phyloP scores from a whole-genome alignment of 2,888 invertebrate genomes.

The Camponotus fellah region DNA sequence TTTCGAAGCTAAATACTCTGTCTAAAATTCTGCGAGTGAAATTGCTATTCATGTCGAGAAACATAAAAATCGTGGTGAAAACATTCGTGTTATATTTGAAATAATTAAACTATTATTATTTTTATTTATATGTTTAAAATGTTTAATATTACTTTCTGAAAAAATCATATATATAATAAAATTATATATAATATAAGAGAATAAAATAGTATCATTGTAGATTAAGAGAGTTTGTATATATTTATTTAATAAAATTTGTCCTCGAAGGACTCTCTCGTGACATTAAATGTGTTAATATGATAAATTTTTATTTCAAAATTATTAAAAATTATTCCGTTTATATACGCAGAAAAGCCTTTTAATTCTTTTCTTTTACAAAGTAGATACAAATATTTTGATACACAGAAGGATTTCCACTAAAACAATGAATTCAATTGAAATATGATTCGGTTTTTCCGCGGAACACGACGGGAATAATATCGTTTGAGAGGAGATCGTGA shows the following conservation, averaged over 20 bases:
- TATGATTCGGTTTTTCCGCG: slow-evolving; percentile 20
- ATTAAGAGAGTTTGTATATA: background rate
- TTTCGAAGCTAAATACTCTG: slow-evolving; percentile 34
- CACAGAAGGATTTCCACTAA: background rate
- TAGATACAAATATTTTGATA: background rate
- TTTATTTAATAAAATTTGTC: background rate
- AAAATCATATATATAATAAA: background rate
- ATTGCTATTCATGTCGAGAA: slow-evolving; percentile 28
- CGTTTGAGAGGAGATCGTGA: slow-evolving; percentile 20
- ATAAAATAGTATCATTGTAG: background rate
- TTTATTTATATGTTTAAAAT: background rate
- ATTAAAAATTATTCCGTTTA: background rate
- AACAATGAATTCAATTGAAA: slow-evolving; percentile 29
- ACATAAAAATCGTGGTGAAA: slow-evolving; percentile 6
- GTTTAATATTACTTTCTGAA: background rate
- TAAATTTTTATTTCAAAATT: background rate
- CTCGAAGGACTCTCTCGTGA: background rate
- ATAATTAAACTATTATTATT: background rate
- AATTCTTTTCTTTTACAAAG: background rate
- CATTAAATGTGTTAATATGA: background rate
- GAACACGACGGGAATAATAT: slow-evolving; percentile 48
- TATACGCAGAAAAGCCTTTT: background rate
- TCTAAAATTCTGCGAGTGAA: slow-evolving; percentile 16
- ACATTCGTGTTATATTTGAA: background rate
- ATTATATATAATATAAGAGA: background rate